Conservation (phyloP, 2,888 invertebrate species). For the Amphipoea oculea region DNA sequence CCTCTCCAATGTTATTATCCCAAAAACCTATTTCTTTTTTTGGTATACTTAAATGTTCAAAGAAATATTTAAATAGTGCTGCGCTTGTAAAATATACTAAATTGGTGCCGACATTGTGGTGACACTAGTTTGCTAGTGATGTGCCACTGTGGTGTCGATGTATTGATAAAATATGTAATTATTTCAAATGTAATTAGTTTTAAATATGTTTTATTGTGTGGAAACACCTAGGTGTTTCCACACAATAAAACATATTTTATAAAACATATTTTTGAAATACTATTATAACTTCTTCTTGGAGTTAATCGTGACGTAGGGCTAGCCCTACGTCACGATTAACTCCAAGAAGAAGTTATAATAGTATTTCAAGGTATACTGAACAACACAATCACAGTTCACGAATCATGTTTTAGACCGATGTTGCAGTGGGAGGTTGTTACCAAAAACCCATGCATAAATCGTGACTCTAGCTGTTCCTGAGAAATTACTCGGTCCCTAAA, state of each 20-base stretch:
- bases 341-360: too few relatives aligned
- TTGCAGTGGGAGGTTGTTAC: background rate
- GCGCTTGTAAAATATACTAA: slow-evolving; percentile 18
- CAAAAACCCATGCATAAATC: background rate
- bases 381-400: background rate
- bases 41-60: background rate
- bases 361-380: background rate
- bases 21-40: background rate
- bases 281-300: too few relatives aligned
- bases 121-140: slow-evolving; percentile 18
- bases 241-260: too few relatives aligned
- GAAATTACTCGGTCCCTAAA: background rate
- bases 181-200: background rate
- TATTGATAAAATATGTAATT: slow-evolving; percentile 8
- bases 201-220: too few relatives aligned
- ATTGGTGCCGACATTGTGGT: slow-evolving; percentile 31
- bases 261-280: too few relatives aligned
- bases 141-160: background rate
- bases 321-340: background rate
- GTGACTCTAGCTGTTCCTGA: background rate
- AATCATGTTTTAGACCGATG: background rate
- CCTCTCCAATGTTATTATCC: background rate
- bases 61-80: slow-evolving; percentile 15
- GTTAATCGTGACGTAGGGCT: background rate
- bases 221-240: too few relatives aligned